Evolutionary conservation across 2,888 invertebrate genomes (phyloP), one percentile per base, ranked within the genome.

Genomic region (Agapostemon virescens): DNA sequence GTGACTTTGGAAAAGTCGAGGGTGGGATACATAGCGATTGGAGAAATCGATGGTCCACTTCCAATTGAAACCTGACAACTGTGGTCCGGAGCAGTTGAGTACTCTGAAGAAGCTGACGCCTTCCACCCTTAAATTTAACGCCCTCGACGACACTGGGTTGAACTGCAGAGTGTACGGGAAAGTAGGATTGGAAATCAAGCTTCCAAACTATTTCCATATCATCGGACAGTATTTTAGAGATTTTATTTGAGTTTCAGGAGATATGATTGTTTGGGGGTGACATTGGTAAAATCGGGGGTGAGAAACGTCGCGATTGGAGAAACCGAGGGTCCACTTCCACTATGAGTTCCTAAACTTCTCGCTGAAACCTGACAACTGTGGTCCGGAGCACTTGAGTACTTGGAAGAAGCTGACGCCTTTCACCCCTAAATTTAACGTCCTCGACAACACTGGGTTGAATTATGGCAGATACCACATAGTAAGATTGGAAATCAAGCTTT

Each of bases 261-360:
- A 1, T 20, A 42, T 6, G 42, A 17, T 42, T 42, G 42, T 20
- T 20, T 6, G 1, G 6, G 17, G 42, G 42, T 20, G 42, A 45
- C n/a, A n/a, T n/a, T 55, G 55, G 30, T 7, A 45, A 68, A 58
- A 17, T 61, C 17, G 42, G 69, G 76, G 67, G 61, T 30, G 15
- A 17, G 58, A 30, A 52, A 69, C 52, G n/a, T 66, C 26, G 69
- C 67, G 72, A 76, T 38, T 75, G 74, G 74, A 77, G 72, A 74
- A 85, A 76, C 26, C 74, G 45, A 45, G n/a, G 38, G 77, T 26
- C 67, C n/a, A n/a, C n/a, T n/a, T n/a, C n/a, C 20, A 30, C 33
- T 7, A 17, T 9, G 58, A 20, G 11, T 20, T 17, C 9, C 33
- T 58, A 30, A 58, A 58, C 58, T 58, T 58, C 58, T 23, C 23